phyloP scores from a whole-genome alignment of 2,888 invertebrate genomes.

The Idaea straminata region DNA sequence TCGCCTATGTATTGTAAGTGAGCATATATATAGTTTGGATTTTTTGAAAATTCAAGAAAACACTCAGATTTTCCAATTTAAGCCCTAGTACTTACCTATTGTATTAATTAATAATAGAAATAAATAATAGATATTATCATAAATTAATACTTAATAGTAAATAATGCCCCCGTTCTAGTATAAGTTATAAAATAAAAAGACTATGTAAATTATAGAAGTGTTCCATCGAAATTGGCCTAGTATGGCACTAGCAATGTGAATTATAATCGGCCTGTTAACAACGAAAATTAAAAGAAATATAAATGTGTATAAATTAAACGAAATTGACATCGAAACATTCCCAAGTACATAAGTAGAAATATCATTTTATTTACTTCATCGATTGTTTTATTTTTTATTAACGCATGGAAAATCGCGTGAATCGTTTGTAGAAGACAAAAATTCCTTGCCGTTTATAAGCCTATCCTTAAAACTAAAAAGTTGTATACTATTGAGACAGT shows the following conservation, averaged over 20 bases:
- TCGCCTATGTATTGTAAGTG: no score
- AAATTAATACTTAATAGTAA: slow-evolving; percentile 18
- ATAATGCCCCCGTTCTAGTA: slow-evolving; percentile 35
- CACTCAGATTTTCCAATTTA: background rate
- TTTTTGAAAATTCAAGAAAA: background rate
- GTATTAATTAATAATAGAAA: background rate
- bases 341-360: slow-evolving; percentile 19
- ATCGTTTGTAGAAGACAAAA: no score
- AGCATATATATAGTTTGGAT: no score
- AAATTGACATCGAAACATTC: slow-evolving; percentile 58
- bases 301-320: slow-evolving; percentile 10
- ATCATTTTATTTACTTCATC: slow-evolving; percentile 8
- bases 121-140: slow-evolving; percentile 10
- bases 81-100: background rate
- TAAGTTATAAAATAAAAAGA: slow-evolving; percentile 37
- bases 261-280: slow-evolving; percentile 15
- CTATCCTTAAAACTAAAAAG: no score
- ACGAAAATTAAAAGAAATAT: slow-evolving; percentile 25
- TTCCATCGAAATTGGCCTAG: background rate
- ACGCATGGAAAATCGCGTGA: no score
- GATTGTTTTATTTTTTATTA: background rate
- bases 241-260: background rate
- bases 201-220: slow-evolving; percentile 33
- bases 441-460: no score
- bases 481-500: no score